Evolutionary conservation across 2,113 vertebrate genomes (phyloP), one percentile per base, ranked within the genome.

Genomic region (Oreotrochilus melanogaster): DNA sequence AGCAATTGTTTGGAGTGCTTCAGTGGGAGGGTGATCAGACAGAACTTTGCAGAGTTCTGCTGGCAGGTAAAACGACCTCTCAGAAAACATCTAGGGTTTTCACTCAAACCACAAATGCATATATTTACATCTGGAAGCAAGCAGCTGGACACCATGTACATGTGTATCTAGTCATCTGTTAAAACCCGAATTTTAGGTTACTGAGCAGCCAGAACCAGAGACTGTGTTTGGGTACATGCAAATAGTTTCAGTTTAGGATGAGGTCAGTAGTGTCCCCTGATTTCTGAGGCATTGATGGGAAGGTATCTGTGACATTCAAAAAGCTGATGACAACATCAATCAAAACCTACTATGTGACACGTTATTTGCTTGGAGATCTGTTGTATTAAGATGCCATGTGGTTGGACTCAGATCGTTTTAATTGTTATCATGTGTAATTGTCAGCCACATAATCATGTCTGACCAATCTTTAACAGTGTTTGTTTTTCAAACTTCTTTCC

Each of bases 351-450:
- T 95, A 56, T 50, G 45, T 89, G 94, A 96, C 62, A 72, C 1
- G 2, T 66, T 93, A 92, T 95, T 96, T 81, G 66, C 91, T 94
- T 88, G 80, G 71, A 60, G 85, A 90, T 96, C 89, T 94, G 90
- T 45, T 92, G 72, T 74, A 88, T 95, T 92, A 92, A 94, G 87
- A 95, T 97, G 89, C 95, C 96, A 83, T 96, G 92, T 95, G 95
- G 92, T 90, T 97, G 91, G 93, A 94, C 96, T 97, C 89, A 88
- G 92, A 92, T 90, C 19, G 96, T 96, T 95, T 95, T 97, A 96
- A 95, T 97, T 97, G 93, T 95, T 96, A 95, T 97, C 95, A 92
- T 82, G 96, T 93, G 96, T 87, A 97, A 96, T 97, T 97, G 95
- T 86, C 96, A 96, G 91, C 78, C 95, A 82, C 83, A 91, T 81